Conservation (phyloP, 2,888 invertebrate species). For the Ramazzottius varieornatus region DNA sequence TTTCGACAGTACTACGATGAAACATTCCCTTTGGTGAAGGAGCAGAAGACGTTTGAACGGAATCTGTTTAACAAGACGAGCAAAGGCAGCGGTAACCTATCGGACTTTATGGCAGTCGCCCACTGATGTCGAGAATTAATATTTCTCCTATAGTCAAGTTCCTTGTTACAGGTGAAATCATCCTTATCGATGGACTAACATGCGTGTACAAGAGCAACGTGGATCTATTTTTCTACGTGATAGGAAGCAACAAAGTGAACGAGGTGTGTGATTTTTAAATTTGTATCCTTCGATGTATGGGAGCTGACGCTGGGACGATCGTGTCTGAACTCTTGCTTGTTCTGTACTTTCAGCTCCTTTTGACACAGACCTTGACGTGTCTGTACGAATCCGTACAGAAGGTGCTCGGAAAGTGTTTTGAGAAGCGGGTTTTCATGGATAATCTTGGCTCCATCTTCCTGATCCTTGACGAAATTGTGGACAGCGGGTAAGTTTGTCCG, state of each 20-base stretch:
- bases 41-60: constrained; percentile 88
- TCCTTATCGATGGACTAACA: constrained; percentile 87
- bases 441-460: constrained; percentile 82
- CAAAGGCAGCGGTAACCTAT: constrained; percentile 51
- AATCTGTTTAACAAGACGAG: constrained; percentile 90
- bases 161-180: constrained; percentile 49
- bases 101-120: too few species aligned
- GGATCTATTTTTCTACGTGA: constrained; percentile 90
- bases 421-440: constrained; percentile 65
- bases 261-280: constrained; percentile 35
- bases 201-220: constrained; percentile 94
- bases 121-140: too few species aligned
- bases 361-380: constrained; percentile 74
- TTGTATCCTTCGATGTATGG: neutral
- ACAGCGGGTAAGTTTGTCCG: constrained; percentile 48
- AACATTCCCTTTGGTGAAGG: constrained; percentile 62
- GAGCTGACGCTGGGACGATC: too few species aligned
- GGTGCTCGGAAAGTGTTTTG: constrained; percentile 79
- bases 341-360: constrained; percentile 41
- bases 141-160: too few species aligned
- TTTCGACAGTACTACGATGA: constrained; percentile 55
- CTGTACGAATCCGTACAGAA: constrained; percentile 82
- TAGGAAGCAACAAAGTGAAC: constrained; percentile 90
- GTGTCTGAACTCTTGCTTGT: neutral
- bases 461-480: constrained; percentile 92